Evolutionary conservation across 2,888 invertebrate genomes (phyloP), one percentile per base, ranked within the genome.

Genomic region (Morpho deidamia): DNA sequence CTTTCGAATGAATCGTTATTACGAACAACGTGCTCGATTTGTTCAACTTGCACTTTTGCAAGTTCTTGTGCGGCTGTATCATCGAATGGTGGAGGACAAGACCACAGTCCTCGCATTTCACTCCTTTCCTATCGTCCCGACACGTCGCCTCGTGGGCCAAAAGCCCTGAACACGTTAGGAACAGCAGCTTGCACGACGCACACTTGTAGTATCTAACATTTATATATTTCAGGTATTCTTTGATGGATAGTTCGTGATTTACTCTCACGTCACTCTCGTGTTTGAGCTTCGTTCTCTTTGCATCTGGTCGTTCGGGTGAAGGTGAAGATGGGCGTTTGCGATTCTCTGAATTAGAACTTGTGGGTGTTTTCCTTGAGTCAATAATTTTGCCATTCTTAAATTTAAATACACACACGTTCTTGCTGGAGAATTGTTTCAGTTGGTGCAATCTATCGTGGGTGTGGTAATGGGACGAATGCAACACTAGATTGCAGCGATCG

Each of bases 171-270:
- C 42, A n/a, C 1, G 47, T 53, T 10, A 58, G 12, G 8, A 62
- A 62, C 0, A 54, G 43, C 33, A 59, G 10, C 8, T 58, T 40
- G 34, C 62, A 62, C 1, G 8, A 44, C 1, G 12, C 11, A 41
- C 60, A 60, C n/a, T 46, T 44, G 40, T 32, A 58, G 5, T 40
- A 41, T 35, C 51, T 44, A 10, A 12, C 8, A 1, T n/a, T 0
- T 2, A 46, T 8, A n/a, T 34, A 23, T 39, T 42, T 51, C 1
- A 46, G 4, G 11, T 40, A 57, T 7, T 10, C 23, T 5, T 23
- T 37, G 1, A 9, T 0, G 1, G 23, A 7, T 5, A 44, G 10
- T 9, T 11, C n/a, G 37, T 9, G 8, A 4, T 40, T 42, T 33
- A 7, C 9, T 9, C 23, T 23, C 23, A 40, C 11, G 33, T 39